These are phyloP conservation scores for Tetrax tetrax DNA, from an alignment of 2,113 vertebrate species.

Conservation along the genomic window DNA sequence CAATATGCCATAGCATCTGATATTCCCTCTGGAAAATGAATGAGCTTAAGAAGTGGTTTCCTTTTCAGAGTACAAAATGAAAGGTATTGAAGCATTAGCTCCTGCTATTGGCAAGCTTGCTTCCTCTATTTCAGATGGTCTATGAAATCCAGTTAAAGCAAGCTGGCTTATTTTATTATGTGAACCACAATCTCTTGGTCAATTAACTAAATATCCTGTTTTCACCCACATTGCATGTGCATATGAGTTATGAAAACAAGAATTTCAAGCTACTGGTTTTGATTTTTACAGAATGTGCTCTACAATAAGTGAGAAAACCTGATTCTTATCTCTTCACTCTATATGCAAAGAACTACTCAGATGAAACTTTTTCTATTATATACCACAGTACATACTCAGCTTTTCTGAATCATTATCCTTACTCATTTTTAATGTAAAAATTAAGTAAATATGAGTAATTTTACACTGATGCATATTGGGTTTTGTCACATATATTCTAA, in stretches of 20 bases:
- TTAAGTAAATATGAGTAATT: background rate
- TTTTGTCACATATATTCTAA: background rate
- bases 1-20: conserved; percentile 62
- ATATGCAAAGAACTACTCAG: conserved; percentile 31
- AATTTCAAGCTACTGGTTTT: background rate
- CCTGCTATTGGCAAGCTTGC: conserved; percentile 65
- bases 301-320: conserved; percentile 34
- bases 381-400: background rate
- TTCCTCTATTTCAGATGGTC: conserved; percentile 42
- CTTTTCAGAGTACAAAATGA: conserved; percentile 68
- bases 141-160: conserved; percentile 36
- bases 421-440: background rate
- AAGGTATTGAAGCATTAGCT: conserved; percentile 70
- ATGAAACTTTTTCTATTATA: conserved; percentile 61
- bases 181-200: background rate
- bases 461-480: background rate
- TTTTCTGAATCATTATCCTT: background rate
- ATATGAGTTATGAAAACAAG: conserved; percentile 3
- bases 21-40: conserved; percentile 71
- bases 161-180: conserved; percentile 33
- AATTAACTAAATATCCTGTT: conserved; percentile 17
- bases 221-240: background rate
- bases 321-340: conserved; percentile 14
- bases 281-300: conserved; percentile 15
- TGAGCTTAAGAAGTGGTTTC: conserved; percentile 70